A percentile compares a stretch with the other conserved stretches of the same genome.
These are phyloP conservation scores for Thryonomys swinderianus DNA, from an alignment of 2,113 vertebrate genomes.

Conservation along the genomic window DNA sequence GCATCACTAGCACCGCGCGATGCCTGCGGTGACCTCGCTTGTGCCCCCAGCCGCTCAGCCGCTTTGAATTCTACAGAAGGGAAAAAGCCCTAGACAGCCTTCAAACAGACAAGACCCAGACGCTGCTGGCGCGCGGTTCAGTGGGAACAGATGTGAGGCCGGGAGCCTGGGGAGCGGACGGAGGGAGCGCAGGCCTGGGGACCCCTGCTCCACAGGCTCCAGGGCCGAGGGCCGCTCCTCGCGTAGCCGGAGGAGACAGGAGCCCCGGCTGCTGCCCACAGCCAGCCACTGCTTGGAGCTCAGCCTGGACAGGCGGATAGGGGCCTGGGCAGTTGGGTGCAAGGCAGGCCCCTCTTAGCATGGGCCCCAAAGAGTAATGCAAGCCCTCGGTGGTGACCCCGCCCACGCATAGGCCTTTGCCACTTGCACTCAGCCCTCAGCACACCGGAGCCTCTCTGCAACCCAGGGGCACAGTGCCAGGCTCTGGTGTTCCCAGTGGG, in stretches of 20 bases:
- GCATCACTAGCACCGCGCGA: slow-evolving; percentile 84
- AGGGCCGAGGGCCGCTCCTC: neutral
- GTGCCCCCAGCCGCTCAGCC: slow-evolving; percentile 84
- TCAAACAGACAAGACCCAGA: slow-evolving; percentile 87
- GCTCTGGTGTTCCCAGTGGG: neutral
- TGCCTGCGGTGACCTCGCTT: slow-evolving; percentile 81
- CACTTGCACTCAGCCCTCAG: accelerated
- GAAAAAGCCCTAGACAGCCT: slow-evolving; percentile 78
- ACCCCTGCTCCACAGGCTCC: neutral
- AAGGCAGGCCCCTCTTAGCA: neutral
- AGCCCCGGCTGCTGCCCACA: neutral
- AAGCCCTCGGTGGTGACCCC: neutral
- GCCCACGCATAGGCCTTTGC: accelerated
- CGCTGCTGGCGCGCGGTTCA: slow-evolving; percentile 82
- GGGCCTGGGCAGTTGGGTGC: neutral
- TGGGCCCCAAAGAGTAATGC: accelerated
- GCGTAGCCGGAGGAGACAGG: accelerated
- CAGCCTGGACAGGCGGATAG: neutral
- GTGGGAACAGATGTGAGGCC: slow-evolving; percentile 87
- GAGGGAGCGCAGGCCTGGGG: slow-evolving; percentile 69
- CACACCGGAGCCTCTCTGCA: neutral
- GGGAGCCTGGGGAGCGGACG: slow-evolving; percentile 83
- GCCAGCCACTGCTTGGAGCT: no score
- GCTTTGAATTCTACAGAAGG: slow-evolving; percentile 86
- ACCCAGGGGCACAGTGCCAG: accelerated